Conservation (phyloP, 2,113 vertebrate genomes). For the Sinocyclocheilus anophthalmus region DNA sequence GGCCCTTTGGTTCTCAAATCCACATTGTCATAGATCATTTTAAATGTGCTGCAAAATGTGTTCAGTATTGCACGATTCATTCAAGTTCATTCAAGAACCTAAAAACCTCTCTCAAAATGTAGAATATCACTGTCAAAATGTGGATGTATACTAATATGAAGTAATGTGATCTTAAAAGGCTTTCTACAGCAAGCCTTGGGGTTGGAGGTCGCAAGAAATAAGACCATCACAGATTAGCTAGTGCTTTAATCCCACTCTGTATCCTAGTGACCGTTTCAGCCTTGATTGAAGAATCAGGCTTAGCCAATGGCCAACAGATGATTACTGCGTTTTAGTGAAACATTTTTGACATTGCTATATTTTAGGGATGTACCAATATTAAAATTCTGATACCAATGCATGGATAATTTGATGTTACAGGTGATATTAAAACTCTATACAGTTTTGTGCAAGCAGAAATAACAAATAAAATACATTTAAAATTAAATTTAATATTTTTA, state of each 20-base stretch:
- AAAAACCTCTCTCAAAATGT: slow-evolving; percentile 22
- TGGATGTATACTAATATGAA: slow-evolving; percentile 16
- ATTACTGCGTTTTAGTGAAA: neutral
- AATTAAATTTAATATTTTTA: neutral
- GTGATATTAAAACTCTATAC: neutral
- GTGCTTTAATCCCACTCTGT: neutral
- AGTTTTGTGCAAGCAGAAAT: neutral
- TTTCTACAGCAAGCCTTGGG: slow-evolving; percentile 8
- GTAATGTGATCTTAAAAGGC: slow-evolving; percentile 39
- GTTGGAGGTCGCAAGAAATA: slow-evolving; percentile 25
- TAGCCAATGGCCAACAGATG: neutral
- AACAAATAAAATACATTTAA: neutral
- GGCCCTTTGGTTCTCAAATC: neutral
- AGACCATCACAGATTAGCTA: slow-evolving; percentile 23
- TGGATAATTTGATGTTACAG: neutral
- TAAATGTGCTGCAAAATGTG: neutral
- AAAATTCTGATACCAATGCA: neutral
- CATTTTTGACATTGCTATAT: neutral
- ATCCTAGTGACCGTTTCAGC: neutral
- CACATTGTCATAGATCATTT: slow-evolving; percentile 11
- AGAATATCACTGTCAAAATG: slow-evolving; percentile 6
- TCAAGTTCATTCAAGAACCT: slow-evolving; percentile 13
- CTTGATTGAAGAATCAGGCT: neutral
- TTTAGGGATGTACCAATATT: neutral
- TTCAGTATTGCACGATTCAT: neutral